Evolutionary conservation across 2,113 vertebrate genomes (phyloP).

Genomic region (Ciconia maguari): DNA sequence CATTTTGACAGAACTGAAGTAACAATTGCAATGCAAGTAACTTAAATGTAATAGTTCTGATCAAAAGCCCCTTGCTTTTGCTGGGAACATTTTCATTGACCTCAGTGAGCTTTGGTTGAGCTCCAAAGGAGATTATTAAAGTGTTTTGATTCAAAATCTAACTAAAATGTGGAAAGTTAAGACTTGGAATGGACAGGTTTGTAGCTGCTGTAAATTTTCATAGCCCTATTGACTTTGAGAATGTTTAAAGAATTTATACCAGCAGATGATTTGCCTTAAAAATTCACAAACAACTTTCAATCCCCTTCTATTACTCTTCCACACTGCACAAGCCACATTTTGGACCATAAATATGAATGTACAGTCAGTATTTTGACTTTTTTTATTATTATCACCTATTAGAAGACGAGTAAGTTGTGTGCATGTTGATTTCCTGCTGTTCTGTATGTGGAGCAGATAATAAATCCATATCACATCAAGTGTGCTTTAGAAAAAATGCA

Average conservation of each 20-base stretch:
- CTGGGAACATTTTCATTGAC: background rate
- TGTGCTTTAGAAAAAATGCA: background rate
- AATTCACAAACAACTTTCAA: background rate
- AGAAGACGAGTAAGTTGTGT: background rate
- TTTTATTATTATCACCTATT: background rate
- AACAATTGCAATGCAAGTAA: background rate
- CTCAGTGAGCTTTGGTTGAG: background rate
- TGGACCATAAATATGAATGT: background rate
- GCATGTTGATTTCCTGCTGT: background rate
- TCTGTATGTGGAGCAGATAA: background rate
- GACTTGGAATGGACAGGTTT: background rate
- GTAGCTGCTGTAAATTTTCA: background rate
- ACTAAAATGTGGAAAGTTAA: background rate
- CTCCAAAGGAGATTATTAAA: background rate
- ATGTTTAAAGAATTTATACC: background rate
- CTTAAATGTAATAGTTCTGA: background rate
- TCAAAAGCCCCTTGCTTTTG: background rate
- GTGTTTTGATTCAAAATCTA: background rate
- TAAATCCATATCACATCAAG: conserved; percentile 26
- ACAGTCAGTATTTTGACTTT: background rate
- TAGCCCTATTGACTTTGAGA: background rate
- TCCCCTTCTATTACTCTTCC: background rate
- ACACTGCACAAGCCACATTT: background rate
- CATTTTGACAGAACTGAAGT: background rate
- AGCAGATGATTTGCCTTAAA: background rate